Evolutionary conservation across 1,140 invertebrate genomes (phyloP).

Genomic region (Megalopta genalis): DNA sequence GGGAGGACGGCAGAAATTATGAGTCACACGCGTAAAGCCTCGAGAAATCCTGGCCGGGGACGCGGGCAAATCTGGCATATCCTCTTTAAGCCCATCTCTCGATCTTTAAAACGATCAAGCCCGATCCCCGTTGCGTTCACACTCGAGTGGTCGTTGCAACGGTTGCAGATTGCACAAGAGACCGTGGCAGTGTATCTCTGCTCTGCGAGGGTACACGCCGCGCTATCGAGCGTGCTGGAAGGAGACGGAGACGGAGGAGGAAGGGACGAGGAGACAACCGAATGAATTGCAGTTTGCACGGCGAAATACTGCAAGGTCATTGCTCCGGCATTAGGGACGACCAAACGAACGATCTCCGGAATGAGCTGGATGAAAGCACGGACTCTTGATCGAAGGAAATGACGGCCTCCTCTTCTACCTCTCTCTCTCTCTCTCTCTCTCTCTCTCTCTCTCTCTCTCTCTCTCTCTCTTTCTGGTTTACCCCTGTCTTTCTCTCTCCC

Average conservation of each 20-base stretch:
- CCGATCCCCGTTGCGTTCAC: constrained; percentile 50
- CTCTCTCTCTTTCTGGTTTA: no score
- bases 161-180: constrained; percentile 55
- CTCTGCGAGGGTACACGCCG: constrained; percentile 19
- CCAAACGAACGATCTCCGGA: constrained; percentile 59
- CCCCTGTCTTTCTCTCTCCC: no score
- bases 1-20: not conserved
- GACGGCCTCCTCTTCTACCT: constrained; percentile 8
- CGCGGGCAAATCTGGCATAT: constrained; percentile 49
- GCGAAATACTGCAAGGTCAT: constrained; percentile 68
- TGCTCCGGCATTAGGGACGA: constrained; percentile 65
- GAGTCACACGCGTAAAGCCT: not conserved
- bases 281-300: constrained; percentile 63
- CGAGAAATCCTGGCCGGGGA: not conserved
- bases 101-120: constrained; percentile 62
- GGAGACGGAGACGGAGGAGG: not conserved
- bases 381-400: constrained; percentile 63
- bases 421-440: not conserved
- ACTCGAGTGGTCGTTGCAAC: constrained; percentile 58
- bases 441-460: not conserved
- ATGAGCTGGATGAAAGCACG: constrained; percentile 61
- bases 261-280: constrained; percentile 13
- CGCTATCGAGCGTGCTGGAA: constrained; percentile 8
- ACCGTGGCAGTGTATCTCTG: constrained; percentile 52
- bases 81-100: constrained; percentile 57